Base-by-base conservation (phyloP, 2,797 vertebrate genomes). In the Lepus townsendii region DNA sequence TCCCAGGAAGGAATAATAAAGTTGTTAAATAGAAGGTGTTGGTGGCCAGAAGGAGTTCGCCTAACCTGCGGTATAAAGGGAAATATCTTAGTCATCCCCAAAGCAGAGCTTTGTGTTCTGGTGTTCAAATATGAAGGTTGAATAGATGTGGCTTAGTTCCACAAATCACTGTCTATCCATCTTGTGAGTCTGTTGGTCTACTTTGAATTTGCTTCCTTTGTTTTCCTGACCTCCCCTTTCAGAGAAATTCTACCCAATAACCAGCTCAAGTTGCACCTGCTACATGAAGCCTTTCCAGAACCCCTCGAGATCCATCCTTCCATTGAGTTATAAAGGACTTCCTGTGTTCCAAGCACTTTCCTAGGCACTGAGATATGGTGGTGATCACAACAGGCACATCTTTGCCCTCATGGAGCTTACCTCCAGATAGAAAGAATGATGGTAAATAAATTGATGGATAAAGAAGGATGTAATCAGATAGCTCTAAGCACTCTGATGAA, bases 391-490 rank as follows among this genome's bases (percentile, higher is more conserved):
- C 60, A 65, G 35, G 76, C 30, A 63, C 11, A 52, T 57, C 42
- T 83, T 87, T 80, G n/a, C 30, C 83, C 50, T 83, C 27, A 9
- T 12, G 35, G 57, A 82, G 52, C 19, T 83, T 62, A 32, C 17
- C 84, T 89, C 38, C 42, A 77, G 79, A 71, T 62, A 68, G 42
- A 75, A 93, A 88, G 68, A 71, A 76, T 66, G 42, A 17, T 35
- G 60, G 66, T 35, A 94, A 90, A n/a, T 27, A 42, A 93, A 60
- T 1, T 22, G 19, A 71, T 75, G 38, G 52, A 90, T 76, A 88
- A 90, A 26, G 38, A 94, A 95, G 78, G 73, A 69, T 87, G 9
- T 68, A 80, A 88, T 68, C 66, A 66, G 86, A 54, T 73, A 83
- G 65, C 47, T 30, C 26, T 38, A 88, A 85, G 16, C 32, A 83